Evolutionary conservation across 2,888 invertebrate species (phyloP), one percentile per base, ranked within the genome.

Genomic region (Strigamia transsilvanica): DNA sequence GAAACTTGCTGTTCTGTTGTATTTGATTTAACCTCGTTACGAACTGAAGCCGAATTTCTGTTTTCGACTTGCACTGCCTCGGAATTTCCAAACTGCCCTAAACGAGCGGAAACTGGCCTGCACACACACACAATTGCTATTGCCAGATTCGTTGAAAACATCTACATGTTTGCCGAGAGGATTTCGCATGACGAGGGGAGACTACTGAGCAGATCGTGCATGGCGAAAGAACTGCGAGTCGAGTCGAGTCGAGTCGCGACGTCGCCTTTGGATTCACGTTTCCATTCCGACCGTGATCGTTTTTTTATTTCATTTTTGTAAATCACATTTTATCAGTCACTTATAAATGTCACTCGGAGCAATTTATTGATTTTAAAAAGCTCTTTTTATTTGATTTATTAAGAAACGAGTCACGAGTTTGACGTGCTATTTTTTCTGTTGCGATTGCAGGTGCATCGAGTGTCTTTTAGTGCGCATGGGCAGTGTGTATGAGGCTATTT

Each of bases 131-230:
- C 38, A 38, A 38, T 38, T 38, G 46, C 46, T n/a, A 56, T 56
- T 73, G 73, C 73, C 32, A 73, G 73, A 73, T 32, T 73, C 15
- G 73, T 73, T 73, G 73, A 73, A 73, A 32, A 73, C 73, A 73
- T 73, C 73, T 73, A 73, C 73, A 73, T 73, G 73, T 73, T 73
- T 73, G 73, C 73, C 73, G 13, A 73, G 73, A 73, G 32, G 73
- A 73, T 73, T 73, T 73, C 32, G 32, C 73, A 21, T 56, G 56
- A 56, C 56, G 32, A 73, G 73, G 10, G 5, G 13, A 27, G 32
- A 56, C 56, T 56, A 18, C 56, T 3, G 56, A 56, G 56, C 56
- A 56, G 56, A 21, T 56, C 56, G 21, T 56, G 18, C 56, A 56
- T 56, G 21, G 18, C n/a, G 46, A 46, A 46, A 15, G 46, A 15